Percentiles rank a stretch among this genome's conserved stretches.
Conservation (phyloP, 2,888 invertebrate genomes). For the Asteroscopus sphinx region DNA sequence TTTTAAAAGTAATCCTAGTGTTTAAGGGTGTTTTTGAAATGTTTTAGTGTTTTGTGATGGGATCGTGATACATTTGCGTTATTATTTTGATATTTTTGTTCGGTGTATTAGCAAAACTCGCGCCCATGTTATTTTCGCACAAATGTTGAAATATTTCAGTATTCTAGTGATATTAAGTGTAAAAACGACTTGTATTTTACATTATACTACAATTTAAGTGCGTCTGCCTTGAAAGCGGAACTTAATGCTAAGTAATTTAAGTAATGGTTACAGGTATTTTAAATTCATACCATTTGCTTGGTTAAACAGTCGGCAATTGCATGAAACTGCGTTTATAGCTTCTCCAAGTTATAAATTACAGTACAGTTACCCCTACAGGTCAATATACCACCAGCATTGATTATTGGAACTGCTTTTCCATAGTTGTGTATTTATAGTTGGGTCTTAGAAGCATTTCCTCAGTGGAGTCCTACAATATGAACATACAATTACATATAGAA, state of each 20-base stretch:
- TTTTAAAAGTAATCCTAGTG: slow-evolving; percentile 64
- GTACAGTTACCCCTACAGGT: too few species aligned
- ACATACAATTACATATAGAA: neutral
- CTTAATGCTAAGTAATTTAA: neutral
- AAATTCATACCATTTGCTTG: neutral
- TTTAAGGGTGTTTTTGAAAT: slow-evolving; percentile 33
- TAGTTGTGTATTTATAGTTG: neutral
- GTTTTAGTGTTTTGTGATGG: slow-evolving; percentile 26
- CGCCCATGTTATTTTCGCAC: slow-evolving; percentile 42
- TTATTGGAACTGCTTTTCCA: neutral
- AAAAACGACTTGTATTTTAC: neutral
- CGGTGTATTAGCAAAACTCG: slow-evolving; percentile 42
- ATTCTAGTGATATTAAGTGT: slow-evolving; percentile 27
- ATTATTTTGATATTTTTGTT: slow-evolving; percentile 47
- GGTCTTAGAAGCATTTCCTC: slow-evolving; percentile 19
- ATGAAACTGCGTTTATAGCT: neutral
- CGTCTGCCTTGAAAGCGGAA: neutral
- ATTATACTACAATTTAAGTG: slow-evolving; percentile 4
- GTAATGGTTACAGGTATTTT: neutral
- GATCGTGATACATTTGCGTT: slow-evolving; percentile 22
- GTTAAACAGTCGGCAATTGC: slow-evolving; percentile 10
- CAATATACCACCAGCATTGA: slow-evolving; percentile 5
- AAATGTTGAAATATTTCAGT: slow-evolving; percentile 33
- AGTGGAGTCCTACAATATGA: slow-evolving; percentile 1
- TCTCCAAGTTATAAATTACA: neutral